phyloP scores from a whole-genome alignment of 2,797 vertebrate genomes.

The Erpetoichthys calabaricus region DNA sequence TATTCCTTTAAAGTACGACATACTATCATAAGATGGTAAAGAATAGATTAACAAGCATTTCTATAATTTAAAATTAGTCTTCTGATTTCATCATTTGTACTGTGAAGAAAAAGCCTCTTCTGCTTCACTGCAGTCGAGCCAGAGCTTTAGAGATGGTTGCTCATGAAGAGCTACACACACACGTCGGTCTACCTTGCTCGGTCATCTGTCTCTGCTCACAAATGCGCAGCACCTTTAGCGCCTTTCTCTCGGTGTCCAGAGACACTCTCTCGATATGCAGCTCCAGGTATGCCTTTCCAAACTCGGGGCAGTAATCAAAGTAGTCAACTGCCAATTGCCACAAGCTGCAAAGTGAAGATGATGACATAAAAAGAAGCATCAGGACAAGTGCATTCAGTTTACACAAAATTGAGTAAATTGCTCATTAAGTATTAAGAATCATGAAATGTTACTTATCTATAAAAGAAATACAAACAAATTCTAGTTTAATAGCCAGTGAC shows the following conservation, averaged over 20 bases:
- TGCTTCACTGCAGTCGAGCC: no score
- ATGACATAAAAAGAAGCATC: background rate
- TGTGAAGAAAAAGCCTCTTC: no score
- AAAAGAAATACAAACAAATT: no score
- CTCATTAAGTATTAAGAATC: background rate
- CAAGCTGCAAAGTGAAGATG: conserved; percentile 45
- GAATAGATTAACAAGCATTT: no score
- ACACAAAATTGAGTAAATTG: background rate
- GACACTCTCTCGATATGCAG: conserved; percentile 83
- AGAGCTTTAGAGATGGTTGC: no score
- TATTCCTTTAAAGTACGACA: no score
- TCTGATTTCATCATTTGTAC: no score
- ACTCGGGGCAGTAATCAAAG: conserved; percentile 82
- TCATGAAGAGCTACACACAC: no score
- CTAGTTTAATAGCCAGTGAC: no score
- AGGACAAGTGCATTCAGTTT: background rate
- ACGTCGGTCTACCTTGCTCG: conserved; percentile 67
- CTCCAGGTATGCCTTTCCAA: conserved; percentile 77
- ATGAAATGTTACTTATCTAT: background rate
- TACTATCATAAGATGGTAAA: no score
- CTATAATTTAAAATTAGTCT: no score
- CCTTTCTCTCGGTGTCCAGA: conserved; percentile 80
- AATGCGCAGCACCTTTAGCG: conserved; percentile 82
- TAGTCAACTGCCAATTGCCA: conserved; percentile 93
- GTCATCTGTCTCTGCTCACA: conserved; percentile 89